Conservation (phyloP, 2,113 vertebrate genomes). For the Sinocyclocheilus maitianheensis region DNA sequence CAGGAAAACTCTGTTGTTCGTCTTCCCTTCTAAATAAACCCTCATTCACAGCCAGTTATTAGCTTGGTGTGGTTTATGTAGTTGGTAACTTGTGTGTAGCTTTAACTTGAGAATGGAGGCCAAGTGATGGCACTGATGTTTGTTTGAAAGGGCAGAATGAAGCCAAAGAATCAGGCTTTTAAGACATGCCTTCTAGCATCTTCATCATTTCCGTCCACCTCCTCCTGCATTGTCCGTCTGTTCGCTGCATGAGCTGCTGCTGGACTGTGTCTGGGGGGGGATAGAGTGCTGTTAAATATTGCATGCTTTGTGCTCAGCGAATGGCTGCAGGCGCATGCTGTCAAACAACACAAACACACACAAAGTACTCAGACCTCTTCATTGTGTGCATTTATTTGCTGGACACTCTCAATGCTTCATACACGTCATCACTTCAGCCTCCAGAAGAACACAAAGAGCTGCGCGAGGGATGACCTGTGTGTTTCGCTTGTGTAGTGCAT, state of each 20-base stretch:
- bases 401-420: slow-evolving; percentile 41
- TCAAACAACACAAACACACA: slow-evolving; percentile 19
- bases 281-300: slow-evolving; percentile 66
- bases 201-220: slow-evolving; percentile 48
- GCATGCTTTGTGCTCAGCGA: slow-evolving; percentile 33
- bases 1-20: not conserved
- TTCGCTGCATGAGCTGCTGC: slow-evolving; percentile 60
- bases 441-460: not conserved
- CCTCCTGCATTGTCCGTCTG: slow-evolving; percentile 58
- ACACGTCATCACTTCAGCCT: not conserved
- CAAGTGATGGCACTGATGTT: not conserved
- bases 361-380: slow-evolving; percentile 11
- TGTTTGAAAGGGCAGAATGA: slow-evolving; percentile 40
- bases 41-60: not conserved
- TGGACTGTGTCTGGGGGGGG: not conserved
- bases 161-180: slow-evolving; percentile 61
- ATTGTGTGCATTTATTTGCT: slow-evolving; percentile 25
- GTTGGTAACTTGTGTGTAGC: not conserved
- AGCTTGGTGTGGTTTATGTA: not conserved
- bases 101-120: not conserved
- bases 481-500: too few relatives aligned
- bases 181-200: slow-evolving; percentile 66
- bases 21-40: not conserved
- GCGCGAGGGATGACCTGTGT: not conserved
- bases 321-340: slow-evolving; percentile 40